Evolutionary conservation across 2,113 vertebrate genomes (phyloP).

Genomic region (Heloderma charlesbogerti): DNA sequence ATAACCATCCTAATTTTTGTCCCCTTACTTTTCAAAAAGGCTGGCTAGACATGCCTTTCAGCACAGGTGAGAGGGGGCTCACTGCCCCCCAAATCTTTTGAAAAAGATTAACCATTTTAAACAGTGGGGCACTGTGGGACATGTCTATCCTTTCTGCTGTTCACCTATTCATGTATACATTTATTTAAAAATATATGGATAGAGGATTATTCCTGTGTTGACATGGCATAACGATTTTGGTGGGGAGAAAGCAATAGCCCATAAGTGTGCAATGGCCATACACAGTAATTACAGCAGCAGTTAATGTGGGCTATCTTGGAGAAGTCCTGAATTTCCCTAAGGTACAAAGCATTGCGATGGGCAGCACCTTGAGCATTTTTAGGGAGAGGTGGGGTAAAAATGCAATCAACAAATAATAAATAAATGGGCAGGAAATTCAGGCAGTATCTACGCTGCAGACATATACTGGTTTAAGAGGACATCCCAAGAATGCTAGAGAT

Average conservation of each 20-base stretch:
- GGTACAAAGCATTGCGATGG: background rate
- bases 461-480: background rate
- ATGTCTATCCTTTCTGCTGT: background rate
- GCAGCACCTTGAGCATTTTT: background rate
- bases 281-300: background rate
- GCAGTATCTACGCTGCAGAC: background rate
- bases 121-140: background rate
- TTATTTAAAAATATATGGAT: background rate
- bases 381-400: background rate
- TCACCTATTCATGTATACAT: background rate
- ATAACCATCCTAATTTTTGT: background rate
- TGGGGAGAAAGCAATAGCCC: background rate
- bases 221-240: background rate
- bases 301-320: background rate
- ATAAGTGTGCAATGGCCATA: background rate
- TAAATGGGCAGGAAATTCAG: background rate
- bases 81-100: background rate
- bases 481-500: background rate
- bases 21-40: background rate
- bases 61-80: background rate
- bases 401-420: background rate
- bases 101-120: background rate
- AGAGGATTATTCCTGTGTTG: background rate
- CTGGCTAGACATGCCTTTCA: background rate
- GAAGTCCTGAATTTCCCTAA: background rate